Conservation (phyloP, 2,113 vertebrate species). For the Excalfactoria chinensis region DNA sequence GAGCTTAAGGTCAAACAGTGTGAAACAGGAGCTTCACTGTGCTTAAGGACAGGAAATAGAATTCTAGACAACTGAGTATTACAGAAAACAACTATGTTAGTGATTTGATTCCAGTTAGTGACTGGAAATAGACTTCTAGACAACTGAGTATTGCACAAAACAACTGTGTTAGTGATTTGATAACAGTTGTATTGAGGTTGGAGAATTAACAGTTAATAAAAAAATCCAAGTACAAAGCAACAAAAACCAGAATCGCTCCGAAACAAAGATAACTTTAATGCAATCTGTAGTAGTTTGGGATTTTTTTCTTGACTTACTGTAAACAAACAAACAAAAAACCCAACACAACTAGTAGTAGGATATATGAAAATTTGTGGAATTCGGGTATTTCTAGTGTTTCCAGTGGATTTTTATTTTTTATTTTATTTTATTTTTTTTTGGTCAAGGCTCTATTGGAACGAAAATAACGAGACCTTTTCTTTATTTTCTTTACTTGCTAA, state of each 20-base stretch:
- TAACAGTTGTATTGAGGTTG: background rate
- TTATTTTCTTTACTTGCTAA: background rate
- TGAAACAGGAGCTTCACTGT: background rate
- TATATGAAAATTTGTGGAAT: background rate
- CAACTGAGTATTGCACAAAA: background rate
- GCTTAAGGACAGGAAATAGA: background rate
- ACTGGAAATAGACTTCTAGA: background rate
- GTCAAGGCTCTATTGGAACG: background rate
- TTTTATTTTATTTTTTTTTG: background rate
- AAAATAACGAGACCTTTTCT: constrained; percentile 18
- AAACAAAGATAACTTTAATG: background rate
- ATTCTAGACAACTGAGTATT: background rate
- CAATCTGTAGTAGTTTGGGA: background rate
- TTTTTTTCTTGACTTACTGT: background rate
- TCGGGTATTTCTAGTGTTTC: background rate
- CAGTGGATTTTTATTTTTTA: background rate
- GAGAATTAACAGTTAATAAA: background rate
- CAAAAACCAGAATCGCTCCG: background rate
- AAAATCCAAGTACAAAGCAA: background rate
- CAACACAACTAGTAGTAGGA: background rate
- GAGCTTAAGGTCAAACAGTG: background rate
- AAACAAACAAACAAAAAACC: background rate
- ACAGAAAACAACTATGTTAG: background rate
- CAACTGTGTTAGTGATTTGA: background rate
- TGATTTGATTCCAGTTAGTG: background rate